These are phyloP conservation scores for Macropis europaea DNA, from an alignment of 2,888 invertebrate species.

Conservation along the genomic window DNA sequence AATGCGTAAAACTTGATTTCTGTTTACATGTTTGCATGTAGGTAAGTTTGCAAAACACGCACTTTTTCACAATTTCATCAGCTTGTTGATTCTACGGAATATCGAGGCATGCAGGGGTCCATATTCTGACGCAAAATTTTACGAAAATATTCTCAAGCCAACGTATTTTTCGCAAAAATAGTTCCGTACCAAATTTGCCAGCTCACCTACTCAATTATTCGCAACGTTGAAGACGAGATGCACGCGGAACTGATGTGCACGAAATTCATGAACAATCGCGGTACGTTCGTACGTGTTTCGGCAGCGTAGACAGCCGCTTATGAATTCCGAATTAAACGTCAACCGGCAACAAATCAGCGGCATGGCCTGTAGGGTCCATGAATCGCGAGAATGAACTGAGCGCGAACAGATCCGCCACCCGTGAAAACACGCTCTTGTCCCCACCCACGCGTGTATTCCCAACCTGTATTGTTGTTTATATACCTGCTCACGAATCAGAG, in stretches of 20 bases:
- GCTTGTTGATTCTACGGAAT: too few species aligned
- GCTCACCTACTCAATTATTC: too few species aligned
- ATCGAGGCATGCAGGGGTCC: too few species aligned
- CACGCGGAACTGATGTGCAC: constrained; percentile 12
- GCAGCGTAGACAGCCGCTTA: constrained; percentile 28
- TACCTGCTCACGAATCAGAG: constrained; percentile 26
- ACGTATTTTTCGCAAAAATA: too few species aligned
- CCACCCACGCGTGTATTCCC: constrained; percentile 45
- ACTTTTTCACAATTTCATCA: too few species aligned
- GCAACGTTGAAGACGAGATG: background rate
- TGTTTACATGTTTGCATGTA: too few species aligned
- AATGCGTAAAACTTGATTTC: too few species aligned
- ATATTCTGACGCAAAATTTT: too few species aligned
- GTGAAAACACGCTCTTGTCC: constrained; percentile 52
- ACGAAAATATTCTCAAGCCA: too few species aligned
- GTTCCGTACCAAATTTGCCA: too few species aligned
- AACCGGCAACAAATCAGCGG: constrained; percentile 44
- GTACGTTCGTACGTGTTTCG: constrained; percentile 20
- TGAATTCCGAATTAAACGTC: constrained; percentile 42
- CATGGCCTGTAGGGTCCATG: constrained; percentile 57
- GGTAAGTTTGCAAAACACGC: too few species aligned
- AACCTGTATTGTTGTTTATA: constrained; percentile 28
- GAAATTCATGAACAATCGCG: constrained; percentile 28
- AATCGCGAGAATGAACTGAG: constrained; percentile 69
- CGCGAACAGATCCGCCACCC: constrained; percentile 55